Base-by-base conservation (phyloP, 2,797 vertebrate species). In the Leptatherina wallacei region DNA sequence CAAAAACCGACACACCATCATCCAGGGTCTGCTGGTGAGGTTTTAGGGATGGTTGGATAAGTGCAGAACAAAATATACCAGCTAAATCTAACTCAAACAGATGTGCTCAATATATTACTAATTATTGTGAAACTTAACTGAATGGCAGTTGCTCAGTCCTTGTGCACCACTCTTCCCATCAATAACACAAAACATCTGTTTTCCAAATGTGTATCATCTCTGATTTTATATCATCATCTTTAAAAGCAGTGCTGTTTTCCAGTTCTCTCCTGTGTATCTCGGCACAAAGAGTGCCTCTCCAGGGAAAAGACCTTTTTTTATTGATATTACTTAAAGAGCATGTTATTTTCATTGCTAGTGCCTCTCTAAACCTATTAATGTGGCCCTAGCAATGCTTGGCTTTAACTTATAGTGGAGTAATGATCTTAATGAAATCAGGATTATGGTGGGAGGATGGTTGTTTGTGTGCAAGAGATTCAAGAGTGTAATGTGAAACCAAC, bases 1-100 rank as follows among this genome's bases (percentile, higher is more conserved):
- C 91, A 98, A 97, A 83, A 97, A 98, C 93, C 94, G 98, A n/a
- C 97, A 98, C 85, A 98, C 97, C 79, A 97, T 99, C 90, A 98
- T 99, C 86, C 98, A 99, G 89, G 96, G 97, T 54, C 94, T 97
- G 79, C 89, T 96, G 95, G 98, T 99, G 93, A 96, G 97, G 77
- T 4, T 56, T 60, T 12, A 61, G 2, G 12, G 62, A 61, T 63
- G 61, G 18, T 0, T 57, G 27, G 35, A 74, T n/a, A 2, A 0
- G 1, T 33, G 12, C 30, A 44, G 4, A 24, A 33, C 11, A 62
- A 22, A 54, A 38, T 9, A 2, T 36, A 40, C 33, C 18, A 10
- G 57, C 27, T 29, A 44, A 35, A 16, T 6, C 24, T 27, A 14
- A 27, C 11, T 7, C 61, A 35, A 0, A 12, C 27, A 42, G 4